These are phyloP conservation scores for Volucella inanis DNA, from an alignment of 2,888 invertebrate species.

Conservation along the genomic window DNA sequence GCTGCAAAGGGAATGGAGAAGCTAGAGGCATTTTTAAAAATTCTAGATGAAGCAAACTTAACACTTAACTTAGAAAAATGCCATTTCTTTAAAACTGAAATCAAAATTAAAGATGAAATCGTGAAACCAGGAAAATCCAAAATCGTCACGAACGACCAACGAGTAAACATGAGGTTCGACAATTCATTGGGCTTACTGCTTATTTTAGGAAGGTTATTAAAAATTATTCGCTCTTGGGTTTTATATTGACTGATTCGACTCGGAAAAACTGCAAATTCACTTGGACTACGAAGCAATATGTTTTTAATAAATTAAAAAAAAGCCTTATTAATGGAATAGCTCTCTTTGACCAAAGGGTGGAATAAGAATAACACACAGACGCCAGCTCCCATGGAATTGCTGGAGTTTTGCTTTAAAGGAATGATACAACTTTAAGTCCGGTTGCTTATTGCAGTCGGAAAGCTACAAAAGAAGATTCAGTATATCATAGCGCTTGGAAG, in stretches of 20 bases:
- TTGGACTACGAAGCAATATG: conserved; percentile 2
- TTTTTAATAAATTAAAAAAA: conserved; percentile 13
- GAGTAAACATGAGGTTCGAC: too few species aligned
- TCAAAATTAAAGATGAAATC: conserved; percentile 14
- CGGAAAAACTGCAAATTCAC: conserved; percentile 24
- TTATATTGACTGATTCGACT: conserved; percentile 20
- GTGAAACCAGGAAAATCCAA: conserved; percentile 33
- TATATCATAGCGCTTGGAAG: conserved; percentile 50
- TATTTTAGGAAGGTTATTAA: conserved; percentile 46
- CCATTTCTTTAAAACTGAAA: conserved; percentile 30
- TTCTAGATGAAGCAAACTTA: conserved; percentile 15
- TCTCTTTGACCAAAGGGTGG: conserved; percentile 18
- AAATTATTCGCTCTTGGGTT: conserved; percentile 13
- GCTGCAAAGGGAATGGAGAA: conserved; percentile 7
- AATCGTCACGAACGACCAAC: background rate
- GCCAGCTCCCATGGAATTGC: conserved; percentile 37
- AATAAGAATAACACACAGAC: conserved; percentile 56
- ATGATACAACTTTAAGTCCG: background rate
- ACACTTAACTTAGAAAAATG: conserved; percentile 36
- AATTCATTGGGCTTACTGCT: conserved; percentile 10
- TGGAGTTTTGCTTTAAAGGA: background rate
- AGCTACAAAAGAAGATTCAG: conserved; percentile 30
- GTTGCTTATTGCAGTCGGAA: conserved; percentile 40
- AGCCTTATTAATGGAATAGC: background rate
- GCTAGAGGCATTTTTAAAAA: conserved; percentile 16